A percentile compares a stretch with the other conserved stretches of the same genome.
These are phyloP conservation scores for Dendropsophus ebraccatus DNA, from an alignment of 2,113 vertebrate species.

Conservation along the genomic window DNA sequence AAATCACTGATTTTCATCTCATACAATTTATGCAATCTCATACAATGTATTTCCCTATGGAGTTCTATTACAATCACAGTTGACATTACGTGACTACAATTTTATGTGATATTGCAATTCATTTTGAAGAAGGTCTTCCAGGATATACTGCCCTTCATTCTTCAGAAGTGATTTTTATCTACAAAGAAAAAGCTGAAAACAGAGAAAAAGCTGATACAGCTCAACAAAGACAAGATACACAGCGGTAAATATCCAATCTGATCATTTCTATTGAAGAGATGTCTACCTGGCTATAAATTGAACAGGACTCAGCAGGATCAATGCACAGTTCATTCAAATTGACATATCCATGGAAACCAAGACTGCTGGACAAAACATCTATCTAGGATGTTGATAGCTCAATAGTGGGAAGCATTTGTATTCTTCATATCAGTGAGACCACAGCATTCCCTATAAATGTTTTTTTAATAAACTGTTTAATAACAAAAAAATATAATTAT, in stretches of 20 bases:
- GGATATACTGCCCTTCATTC: too few relatives aligned
- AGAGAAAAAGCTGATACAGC: too few relatives aligned
- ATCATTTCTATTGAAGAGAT: background rate
- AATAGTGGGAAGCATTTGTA: background rate
- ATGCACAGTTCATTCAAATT: background rate
- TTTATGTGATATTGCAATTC: too few relatives aligned
- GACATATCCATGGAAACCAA: conserved; percentile 28
- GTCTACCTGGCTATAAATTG: background rate
- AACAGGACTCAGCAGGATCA: background rate
- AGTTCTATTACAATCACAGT: too few relatives aligned
- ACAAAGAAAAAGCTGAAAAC: too few relatives aligned
- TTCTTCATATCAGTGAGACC: background rate
- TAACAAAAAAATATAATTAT: too few relatives aligned
- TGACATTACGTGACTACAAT: too few relatives aligned
- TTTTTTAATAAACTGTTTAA: background rate
- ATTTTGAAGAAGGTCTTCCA: too few relatives aligned
- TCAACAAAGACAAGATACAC: background rate
- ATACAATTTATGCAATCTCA: too few relatives aligned
- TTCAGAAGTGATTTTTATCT: too few relatives aligned
- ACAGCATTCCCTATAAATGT: background rate
- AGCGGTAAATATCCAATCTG: background rate
- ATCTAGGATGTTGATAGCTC: background rate
- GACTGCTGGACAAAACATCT: background rate
- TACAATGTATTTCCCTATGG: too few relatives aligned
- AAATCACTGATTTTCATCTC: too few relatives aligned